phyloP scores from a whole-genome alignment of 2,113 vertebrate species.

The Burhinus bistriatus region DNA sequence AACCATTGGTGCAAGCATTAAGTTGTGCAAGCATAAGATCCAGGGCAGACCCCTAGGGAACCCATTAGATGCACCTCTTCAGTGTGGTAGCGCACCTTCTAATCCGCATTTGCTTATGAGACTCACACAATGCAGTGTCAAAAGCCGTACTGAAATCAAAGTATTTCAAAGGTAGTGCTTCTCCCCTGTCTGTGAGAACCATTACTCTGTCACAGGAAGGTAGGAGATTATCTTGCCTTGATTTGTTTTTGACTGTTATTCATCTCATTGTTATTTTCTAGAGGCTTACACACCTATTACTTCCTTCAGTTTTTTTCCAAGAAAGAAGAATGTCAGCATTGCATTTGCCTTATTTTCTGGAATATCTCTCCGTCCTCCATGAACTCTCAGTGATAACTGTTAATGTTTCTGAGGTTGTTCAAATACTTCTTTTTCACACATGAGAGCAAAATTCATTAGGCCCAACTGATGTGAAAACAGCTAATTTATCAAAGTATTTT shows the following conservation, averaged over 20 bases:
- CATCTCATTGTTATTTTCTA: neutral
- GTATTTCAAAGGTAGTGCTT: neutral
- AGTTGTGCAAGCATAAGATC: neutral
- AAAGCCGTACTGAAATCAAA: neutral
- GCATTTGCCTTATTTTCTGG: neutral
- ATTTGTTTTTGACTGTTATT: neutral
- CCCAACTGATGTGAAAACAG: neutral
- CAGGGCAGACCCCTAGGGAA: neutral
- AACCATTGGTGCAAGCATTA: neutral
- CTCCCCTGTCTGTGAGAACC: neutral
- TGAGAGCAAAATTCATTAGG: neutral
- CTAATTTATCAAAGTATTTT: neutral
- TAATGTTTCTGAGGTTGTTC: neutral
- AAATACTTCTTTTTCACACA: neutral
- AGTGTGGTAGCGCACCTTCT: neutral
- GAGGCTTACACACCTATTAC: neutral
- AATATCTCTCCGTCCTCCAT: neutral
- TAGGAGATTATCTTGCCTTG: neutral
- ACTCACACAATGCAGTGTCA: rapidly evolving
- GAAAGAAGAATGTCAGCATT: neutral
- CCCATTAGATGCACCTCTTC: neutral
- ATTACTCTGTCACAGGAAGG: neutral
- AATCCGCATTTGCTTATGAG: neutral
- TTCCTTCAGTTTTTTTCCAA: neutral
- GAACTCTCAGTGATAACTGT: neutral